Conservation (phyloP, 2,888 invertebrate genomes). For the Trilocha varians region DNA sequence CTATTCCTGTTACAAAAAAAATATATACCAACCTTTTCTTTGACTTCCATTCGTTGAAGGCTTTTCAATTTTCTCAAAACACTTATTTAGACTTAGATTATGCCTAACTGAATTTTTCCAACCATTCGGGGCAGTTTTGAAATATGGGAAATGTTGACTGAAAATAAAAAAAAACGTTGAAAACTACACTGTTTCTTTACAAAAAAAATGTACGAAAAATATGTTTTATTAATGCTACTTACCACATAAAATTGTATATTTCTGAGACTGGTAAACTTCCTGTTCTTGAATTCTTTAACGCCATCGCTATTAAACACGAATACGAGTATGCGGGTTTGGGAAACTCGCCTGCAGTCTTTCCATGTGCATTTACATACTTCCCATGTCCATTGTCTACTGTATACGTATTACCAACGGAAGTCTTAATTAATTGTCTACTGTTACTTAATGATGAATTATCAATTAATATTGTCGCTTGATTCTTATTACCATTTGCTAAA, state of each 20-base stretch:
- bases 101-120: constrained; percentile 99
- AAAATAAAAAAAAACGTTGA: constrained; percentile 28
- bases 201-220: neutral
- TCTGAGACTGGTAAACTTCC: constrained; percentile 97
- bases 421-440: constrained; percentile 66
- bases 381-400: constrained; percentile 55
- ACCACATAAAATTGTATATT: constrained; percentile 99
- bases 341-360: constrained; percentile 75
- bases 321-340: constrained; percentile 99
- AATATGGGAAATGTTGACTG: constrained; percentile 98
- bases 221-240: constrained; percentile 37
- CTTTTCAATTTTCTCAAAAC: constrained; percentile 98
- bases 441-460: constrained; percentile 62
- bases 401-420: constrained; percentile 53
- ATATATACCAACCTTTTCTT: constrained; percentile 74
- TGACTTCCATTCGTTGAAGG: constrained; percentile 90
- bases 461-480: constrained; percentile 63
- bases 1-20: neutral
- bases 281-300: constrained; percentile 94
- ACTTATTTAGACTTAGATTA: constrained; percentile 97
- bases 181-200: neutral
- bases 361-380: constrained; percentile 51
- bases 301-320: constrained; percentile 98
- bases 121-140: constrained; percentile 97
- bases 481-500: constrained; percentile 61